Conservation (phyloP, 2,888 invertebrate genomes). For the Lumbricus terrestris region DNA sequence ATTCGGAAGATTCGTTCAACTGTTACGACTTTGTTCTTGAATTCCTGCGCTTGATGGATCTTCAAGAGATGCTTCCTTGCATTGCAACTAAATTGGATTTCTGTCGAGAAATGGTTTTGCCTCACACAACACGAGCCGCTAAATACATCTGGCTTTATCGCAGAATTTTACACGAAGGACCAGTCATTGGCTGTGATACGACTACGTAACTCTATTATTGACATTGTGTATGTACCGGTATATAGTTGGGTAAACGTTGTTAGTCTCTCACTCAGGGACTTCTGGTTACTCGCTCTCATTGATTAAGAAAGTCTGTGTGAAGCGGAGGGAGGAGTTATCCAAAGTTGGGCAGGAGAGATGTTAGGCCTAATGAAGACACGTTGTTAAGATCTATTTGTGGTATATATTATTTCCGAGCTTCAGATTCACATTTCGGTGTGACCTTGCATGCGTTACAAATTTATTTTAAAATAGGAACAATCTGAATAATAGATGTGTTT, state of each 20-base stretch:
- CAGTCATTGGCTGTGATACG: neutral
- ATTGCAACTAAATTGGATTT: constrained; percentile 8
- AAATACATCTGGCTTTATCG: constrained; percentile 12
- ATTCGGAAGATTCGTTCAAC: neutral
- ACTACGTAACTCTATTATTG: neutral
- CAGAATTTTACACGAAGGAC: neutral
- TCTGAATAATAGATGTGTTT: too few species aligned
- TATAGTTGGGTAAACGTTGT: too few species aligned
- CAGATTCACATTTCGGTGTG: too few species aligned
- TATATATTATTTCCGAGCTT: too few species aligned
- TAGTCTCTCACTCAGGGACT: too few species aligned
- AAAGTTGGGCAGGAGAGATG: neutral
- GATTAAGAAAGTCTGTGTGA: neutral
- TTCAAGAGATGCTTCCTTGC: neutral
- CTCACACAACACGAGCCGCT: neutral
- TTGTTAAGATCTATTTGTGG: too few species aligned
- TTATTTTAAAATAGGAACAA: too few species aligned
- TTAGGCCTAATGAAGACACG: neutral
- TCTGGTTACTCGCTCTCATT: too few species aligned
- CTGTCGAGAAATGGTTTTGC: constrained; percentile 14
- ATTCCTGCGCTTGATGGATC: neutral
- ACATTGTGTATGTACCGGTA: too few species aligned
- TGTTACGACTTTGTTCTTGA: constrained; percentile 12
- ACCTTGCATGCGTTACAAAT: too few species aligned
- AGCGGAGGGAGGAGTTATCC: neutral